phyloP scores from a whole-genome alignment of 2,113 vertebrate species.

The Ictalurus punctatus region DNA sequence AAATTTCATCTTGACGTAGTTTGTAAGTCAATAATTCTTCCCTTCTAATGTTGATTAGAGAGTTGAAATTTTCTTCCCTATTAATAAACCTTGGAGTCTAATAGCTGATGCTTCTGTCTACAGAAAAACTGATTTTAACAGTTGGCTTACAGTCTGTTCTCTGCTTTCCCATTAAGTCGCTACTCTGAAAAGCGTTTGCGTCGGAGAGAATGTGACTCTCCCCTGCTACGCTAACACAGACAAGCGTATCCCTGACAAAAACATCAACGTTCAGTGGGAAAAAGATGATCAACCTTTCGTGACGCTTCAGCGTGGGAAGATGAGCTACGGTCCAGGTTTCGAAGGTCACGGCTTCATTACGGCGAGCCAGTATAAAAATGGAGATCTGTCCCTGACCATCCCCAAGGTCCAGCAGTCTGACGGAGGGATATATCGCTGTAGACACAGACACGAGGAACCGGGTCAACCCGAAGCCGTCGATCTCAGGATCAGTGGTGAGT shows the following conservation, averaged over 20 bases:
- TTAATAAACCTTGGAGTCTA: background rate
- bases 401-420: background rate
- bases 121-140: background rate
- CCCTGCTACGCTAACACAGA: slow-evolving; percentile 28
- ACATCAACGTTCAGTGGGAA: slow-evolving; percentile 14
- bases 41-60: background rate
- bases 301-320: background rate
- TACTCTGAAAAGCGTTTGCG: background rate
- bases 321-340: background rate
- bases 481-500: background rate
- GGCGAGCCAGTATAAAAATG: background rate
- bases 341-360: background rate
- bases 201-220: background rate
- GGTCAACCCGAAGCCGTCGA: slow-evolving; percentile 7
- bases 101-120: background rate
- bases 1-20: background rate
- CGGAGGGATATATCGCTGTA: slow-evolving; percentile 22
- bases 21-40: background rate
- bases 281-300: background rate
- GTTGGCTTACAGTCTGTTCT: background rate
- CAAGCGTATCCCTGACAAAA: background rate
- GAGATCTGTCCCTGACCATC: slow-evolving; percentile 27
- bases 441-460: background rate
- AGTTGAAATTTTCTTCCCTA: background rate
- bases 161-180: background rate